A percentile compares a stretch with the other conserved stretches of the same genome.
phyloP scores from a whole-genome alignment of 2,797 vertebrate genomes.

The Pseudochirops corinnae region DNA sequence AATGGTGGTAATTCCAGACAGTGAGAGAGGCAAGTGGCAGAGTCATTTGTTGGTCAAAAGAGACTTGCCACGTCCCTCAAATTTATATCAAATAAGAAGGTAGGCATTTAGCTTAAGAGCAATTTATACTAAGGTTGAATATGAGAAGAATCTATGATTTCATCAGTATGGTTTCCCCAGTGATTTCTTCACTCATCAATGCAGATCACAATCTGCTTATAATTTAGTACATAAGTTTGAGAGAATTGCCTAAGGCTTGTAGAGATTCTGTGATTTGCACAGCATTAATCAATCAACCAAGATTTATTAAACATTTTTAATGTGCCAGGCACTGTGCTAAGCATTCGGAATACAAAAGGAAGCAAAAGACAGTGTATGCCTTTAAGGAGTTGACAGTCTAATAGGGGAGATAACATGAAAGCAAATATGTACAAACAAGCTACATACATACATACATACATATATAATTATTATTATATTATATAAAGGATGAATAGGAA shows the following conservation, averaged over 20 bases:
- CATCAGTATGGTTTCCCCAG: neutral
- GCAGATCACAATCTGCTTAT: neutral
- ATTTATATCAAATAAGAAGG: neutral
- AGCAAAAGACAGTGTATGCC: neutral
- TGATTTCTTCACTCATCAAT: neutral
- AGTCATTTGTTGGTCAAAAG: conserved; percentile 24
- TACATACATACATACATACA: neutral
- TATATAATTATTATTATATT: neutral
- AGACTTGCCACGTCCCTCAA: neutral
- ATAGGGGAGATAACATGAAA: neutral
- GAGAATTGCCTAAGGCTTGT: neutral
- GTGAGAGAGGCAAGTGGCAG: neutral
- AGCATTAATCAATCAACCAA: neutral
- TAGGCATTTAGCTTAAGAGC: neutral
- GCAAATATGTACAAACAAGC: neutral
- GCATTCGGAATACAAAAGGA: neutral
- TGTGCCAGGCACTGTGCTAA: neutral
- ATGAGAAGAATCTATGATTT: neutral
- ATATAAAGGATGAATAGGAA: neutral
- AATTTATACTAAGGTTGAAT: neutral
- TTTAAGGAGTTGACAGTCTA: neutral
- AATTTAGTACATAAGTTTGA: neutral
- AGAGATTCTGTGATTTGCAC: neutral
- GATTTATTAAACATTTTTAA: neutral
- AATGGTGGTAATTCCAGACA: conserved; percentile 1